Percentiles rank a stretch among this genome's conserved stretches.
These are phyloP conservation scores for Deilephila elpenor DNA, from an alignment of 2,888 invertebrate genomes.

Conservation along the genomic window DNA sequence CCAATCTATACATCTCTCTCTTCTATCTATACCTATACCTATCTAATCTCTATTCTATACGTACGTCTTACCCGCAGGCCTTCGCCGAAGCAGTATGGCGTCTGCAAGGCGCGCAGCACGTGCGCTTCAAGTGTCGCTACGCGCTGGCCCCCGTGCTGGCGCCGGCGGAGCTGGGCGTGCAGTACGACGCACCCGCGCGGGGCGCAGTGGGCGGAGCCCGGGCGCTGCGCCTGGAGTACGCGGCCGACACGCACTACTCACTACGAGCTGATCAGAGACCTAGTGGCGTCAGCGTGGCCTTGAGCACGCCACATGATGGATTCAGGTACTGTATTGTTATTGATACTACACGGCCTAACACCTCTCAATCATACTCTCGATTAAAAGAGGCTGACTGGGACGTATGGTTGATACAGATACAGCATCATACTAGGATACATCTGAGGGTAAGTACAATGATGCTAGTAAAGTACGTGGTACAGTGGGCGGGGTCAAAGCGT, in stretches of 20 bases:
- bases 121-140: constrained; percentile 75
- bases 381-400: no score
- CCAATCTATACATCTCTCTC: no score
- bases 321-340: constrained; percentile 52
- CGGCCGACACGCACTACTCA: constrained; percentile 64
- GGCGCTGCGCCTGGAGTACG: constrained; percentile 63
- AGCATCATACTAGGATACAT: no score
- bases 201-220: constrained; percentile 37
- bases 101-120: constrained; percentile 65
- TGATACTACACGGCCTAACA: no score
- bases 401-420: no score
- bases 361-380: no score
- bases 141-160: constrained; percentile 67
- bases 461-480: no score
- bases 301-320: constrained; percentile 72
- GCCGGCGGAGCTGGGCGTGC: constrained; percentile 61
- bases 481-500: no score
- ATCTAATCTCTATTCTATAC: no score
- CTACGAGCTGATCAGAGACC: constrained; percentile 68
- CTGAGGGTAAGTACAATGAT: no score
- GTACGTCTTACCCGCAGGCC: constrained; percentile 50
- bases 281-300: constrained; percentile 59
- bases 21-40: no score
- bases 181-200: constrained; percentile 60
- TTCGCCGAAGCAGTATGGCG: constrained; percentile 81